Conservation (phyloP, 1,140 invertebrate genomes). For the Euglossa dilemma region DNA sequence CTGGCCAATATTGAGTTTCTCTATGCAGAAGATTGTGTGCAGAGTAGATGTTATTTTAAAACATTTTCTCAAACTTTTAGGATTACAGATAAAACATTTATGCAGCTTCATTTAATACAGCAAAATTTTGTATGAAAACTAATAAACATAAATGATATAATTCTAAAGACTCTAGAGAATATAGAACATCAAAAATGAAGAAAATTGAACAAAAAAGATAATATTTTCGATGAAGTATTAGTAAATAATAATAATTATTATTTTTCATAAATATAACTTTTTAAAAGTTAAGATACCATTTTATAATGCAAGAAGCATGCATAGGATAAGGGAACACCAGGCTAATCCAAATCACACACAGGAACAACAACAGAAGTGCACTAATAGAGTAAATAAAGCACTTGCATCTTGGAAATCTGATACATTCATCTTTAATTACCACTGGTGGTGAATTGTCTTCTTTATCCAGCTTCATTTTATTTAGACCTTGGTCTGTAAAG, state of each 20-base stretch:
- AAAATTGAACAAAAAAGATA: neutral
- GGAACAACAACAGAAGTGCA: constrained; percentile 15
- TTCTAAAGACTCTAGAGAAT: neutral
- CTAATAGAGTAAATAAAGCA: constrained; percentile 25
- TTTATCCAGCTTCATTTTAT: neutral
- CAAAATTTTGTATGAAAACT: constrained; percentile 5
- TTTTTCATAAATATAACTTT: neutral
- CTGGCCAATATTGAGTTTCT: constrained; percentile 61
- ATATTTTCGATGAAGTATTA: neutral
- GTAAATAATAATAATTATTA: neutral
- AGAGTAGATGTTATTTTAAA: constrained; percentile 44
- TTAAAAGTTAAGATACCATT: constrained; percentile 57
- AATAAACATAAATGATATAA: neutral
- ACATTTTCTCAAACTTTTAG: constrained; percentile 43
- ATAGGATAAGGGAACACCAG: constrained; percentile 67
- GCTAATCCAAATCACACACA: constrained; percentile 36
- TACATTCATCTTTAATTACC: constrained; percentile 3
- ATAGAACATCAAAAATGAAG: neutral
- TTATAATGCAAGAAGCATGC: constrained; percentile 68
- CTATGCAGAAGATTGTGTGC: constrained; percentile 34
- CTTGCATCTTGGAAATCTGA: constrained; percentile 13
- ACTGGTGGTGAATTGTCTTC: neutral
- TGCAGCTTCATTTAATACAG: neutral
- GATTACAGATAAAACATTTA: constrained; percentile 15
- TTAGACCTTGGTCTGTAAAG: neutral